phyloP scores from a whole-genome alignment of 2,113 vertebrate genomes.

The Pseudopipra pipra region DNA sequence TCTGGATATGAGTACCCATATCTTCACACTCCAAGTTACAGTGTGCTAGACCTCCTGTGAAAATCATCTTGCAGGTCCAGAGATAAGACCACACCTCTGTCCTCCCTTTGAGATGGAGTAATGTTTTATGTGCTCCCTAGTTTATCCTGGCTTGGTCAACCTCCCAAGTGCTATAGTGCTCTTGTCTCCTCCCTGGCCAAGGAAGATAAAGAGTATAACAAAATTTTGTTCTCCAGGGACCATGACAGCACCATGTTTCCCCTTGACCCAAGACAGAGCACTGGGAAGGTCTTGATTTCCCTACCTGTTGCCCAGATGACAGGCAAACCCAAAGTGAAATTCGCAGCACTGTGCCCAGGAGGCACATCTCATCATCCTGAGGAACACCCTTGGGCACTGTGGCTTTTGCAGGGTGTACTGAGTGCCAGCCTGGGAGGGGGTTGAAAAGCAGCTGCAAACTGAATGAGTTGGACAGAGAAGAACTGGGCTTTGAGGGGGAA shows the following conservation, averaged over 20 bases:
- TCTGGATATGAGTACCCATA: fast-evolving
- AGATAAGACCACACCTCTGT: neutral
- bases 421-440: neutral
- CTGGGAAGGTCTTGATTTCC: neutral
- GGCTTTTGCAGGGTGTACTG: neutral
- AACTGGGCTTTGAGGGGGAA: neutral
- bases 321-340: neutral
- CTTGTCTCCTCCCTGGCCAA: neutral
- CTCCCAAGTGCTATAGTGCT: neutral
- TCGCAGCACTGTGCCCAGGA: fast-evolving
- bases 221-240: neutral
- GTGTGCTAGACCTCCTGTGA: neutral
- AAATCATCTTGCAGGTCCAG: neutral
- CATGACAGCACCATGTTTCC: neutral
- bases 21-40: neutral
- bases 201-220: no score
- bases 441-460: neutral
- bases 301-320: neutral
- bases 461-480: fast-evolving
- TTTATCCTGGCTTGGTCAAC: neutral
- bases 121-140: neutral
- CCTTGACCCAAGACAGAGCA: neutral
- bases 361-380: neutral
- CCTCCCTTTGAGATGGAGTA: neutral
- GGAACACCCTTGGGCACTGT: fast-evolving